phyloP scores from a whole-genome alignment of 2,888 invertebrate species.

The Eupithecia pulchellata region DNA sequence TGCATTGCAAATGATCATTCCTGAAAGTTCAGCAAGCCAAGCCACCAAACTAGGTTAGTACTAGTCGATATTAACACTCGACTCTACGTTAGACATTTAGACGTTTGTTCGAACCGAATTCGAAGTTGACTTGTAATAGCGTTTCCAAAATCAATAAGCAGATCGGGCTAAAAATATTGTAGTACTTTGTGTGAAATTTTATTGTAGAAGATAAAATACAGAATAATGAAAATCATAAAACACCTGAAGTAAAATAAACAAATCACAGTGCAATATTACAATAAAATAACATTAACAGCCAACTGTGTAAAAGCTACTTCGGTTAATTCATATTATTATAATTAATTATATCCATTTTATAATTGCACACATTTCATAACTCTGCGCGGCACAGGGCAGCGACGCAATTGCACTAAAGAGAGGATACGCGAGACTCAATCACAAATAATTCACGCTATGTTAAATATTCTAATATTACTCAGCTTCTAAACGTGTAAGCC shows the following conservation, averaged over 20 bases:
- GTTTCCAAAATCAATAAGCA: not conserved
- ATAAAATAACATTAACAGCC: conserved; percentile 10
- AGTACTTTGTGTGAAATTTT: not conserved
- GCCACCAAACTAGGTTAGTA: not conserved
- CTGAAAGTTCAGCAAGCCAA: not conserved
- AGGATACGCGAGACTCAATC: not conserved
- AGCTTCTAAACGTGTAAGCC: not conserved
- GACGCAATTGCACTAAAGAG: conserved; percentile 11
- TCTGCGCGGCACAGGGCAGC: not conserved
- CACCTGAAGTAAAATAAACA: not conserved
- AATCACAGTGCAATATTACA: conserved; percentile 8
- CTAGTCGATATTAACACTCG: not conserved
- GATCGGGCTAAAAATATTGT: not conserved
- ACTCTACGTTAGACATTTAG: not conserved
- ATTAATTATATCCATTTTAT: conserved; percentile 16
- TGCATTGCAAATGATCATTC: not conserved
- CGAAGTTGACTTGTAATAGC: not conserved
- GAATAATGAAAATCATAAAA: not conserved
- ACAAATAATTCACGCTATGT: conserved; percentile 3
- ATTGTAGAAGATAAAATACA: not conserved
- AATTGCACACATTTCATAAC: conserved; percentile 31
- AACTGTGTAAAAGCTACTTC: conserved; percentile 29
- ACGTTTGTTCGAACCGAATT: not conserved
- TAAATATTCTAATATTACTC: not conserved
- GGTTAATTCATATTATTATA: conserved; percentile 1